Base-by-base conservation (phyloP, 2,888 invertebrate species). In the Zhuqinia jingwanae region DNA sequence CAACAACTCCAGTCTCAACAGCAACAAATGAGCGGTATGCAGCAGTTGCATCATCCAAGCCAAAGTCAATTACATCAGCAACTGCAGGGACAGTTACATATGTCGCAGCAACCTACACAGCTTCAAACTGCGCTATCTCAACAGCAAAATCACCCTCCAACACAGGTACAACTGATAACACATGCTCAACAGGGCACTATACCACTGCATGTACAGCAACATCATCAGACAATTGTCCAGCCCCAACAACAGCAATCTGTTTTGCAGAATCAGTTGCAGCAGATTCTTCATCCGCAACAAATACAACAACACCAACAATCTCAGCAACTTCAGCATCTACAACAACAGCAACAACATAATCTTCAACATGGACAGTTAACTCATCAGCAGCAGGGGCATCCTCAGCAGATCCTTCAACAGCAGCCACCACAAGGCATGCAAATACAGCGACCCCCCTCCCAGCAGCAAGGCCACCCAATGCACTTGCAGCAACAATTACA, bases 391-490 rank as follows among this genome's bases (percentile, higher is more conserved):
- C 75, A 53, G 6, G 56, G 56, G 10, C 75, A 75, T 17, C 75
- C 20, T 2, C 75, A 75, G 11, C 56, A 56, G 56, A 75, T 75
- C 13, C 56, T 36, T 0, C 75, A 56, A 56, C 75, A 75, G 27
- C 68, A 68, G 22, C 60, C 42, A n/a, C 84, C 56, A 10, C 76
- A 47, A 17, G 60, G 45, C 0, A 79, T 85, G 81, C 80, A 81
- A 17, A 17, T 86, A 15, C 81, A 81, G 8, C 45, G 80, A 60
- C 75, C 86, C 6, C 68, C 81, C 2, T 27, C 36, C 1, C 86
- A 77, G 17, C 86, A 81, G 22, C 88, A 84, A 81, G 77, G 75
- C 68, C 87, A 84, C 30, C 83, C 45, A 3, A 77, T 88, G 15
- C 83, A 86, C 25, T 56, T 82, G 20, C 85, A 87, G 53, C 75